These are phyloP conservation scores for Neodon shergylaensis DNA, from an alignment of 2,113 vertebrate species.

Conservation along the genomic window DNA sequence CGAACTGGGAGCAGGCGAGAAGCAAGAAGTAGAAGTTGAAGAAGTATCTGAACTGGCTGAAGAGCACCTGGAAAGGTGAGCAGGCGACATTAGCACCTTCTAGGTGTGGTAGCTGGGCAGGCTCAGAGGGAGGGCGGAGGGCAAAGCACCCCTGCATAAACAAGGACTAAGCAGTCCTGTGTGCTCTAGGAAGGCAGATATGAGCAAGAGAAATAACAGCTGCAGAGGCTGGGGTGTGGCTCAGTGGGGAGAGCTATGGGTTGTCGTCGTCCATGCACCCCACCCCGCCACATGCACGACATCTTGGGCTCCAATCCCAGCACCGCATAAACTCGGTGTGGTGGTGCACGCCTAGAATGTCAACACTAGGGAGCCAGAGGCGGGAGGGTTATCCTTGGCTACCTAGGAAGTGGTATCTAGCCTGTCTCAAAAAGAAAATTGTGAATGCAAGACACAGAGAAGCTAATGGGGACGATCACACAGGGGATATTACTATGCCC, in stretches of 20 bases:
- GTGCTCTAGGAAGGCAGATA: not conserved
- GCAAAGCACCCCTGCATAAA: not conserved
- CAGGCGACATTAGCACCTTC: not conserved
- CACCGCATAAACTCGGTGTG: not conserved
- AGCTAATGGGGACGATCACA: not conserved
- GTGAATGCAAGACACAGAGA: not conserved
- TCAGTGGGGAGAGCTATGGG: not conserved
- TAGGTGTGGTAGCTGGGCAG: not conserved
- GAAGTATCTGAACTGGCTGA: constrained; percentile 99
- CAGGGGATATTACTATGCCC: too few relatives aligned
- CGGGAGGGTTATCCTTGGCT: not conserved
- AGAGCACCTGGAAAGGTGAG: constrained; percentile 90
- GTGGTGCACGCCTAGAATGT: not conserved
- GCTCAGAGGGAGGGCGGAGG: not conserved
- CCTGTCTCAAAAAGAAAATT: not conserved
- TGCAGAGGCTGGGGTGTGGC: too few relatives aligned
- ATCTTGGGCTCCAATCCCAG: not conserved
- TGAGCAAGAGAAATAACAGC: not conserved
- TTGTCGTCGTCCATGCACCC: too few relatives aligned
- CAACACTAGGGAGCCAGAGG: not conserved
- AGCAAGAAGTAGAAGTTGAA: constrained; percentile 98
- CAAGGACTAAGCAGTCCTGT: too few relatives aligned
- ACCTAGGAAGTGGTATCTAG: not conserved
- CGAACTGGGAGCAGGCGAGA: constrained; percentile 97
- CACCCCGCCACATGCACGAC: not conserved